These are phyloP conservation scores for Dasyornis broadbenti DNA, from an alignment of 2,113 vertebrate species.

Conservation along the genomic window DNA sequence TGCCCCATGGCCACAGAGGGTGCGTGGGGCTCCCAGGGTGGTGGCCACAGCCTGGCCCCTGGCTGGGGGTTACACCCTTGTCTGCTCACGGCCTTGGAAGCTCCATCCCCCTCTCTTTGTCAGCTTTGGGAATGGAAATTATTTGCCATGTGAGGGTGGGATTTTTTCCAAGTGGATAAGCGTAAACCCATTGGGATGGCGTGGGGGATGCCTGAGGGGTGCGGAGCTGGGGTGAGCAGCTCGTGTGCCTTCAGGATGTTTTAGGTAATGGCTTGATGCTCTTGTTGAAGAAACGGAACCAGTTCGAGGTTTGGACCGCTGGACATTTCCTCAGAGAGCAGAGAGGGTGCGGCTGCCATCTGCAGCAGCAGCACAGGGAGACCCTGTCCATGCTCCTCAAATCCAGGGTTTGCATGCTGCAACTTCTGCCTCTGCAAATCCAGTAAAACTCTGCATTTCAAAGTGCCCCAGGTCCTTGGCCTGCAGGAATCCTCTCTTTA, in stretches of 20 bases:
- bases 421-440: not conserved
- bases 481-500: not conserved
- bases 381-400: not conserved
- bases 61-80: not conserved
- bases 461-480: not conserved
- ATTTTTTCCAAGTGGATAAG: not conserved
- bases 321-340: not conserved
- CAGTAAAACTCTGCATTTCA: not conserved
- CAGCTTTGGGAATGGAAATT: not conserved
- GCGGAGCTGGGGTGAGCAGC: not conserved
- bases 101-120: not conserved
- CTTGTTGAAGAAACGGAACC: not conserved
- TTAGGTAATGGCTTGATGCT: not conserved
- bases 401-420: not conserved
- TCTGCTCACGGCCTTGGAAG: not conserved
- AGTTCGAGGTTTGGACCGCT: no score
- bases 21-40: not conserved
- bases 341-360: not conserved
- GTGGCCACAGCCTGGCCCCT: not conserved
- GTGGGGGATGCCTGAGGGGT: not conserved
- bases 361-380: not conserved
- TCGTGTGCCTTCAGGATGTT: not conserved
- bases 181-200: fast-evolving
- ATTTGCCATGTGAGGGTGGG: not conserved
- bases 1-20: fast-evolving